Evolutionary conservation across 2,888 invertebrate species (phyloP).

Genomic region (Rhogogaster chlorosoma): DNA sequence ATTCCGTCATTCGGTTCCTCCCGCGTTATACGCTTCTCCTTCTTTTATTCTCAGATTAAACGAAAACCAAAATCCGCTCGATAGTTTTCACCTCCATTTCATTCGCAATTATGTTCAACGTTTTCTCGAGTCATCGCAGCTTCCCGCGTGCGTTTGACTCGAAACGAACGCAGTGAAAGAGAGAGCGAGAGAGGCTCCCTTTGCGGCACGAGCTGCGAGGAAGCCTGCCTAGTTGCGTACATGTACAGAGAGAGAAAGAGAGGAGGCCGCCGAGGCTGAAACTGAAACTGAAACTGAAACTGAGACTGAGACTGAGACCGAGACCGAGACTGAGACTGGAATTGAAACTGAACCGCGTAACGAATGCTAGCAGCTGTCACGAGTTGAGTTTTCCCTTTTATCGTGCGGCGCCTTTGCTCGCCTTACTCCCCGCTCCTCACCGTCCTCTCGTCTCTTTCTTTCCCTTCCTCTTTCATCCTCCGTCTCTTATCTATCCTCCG

Average conservation of each 20-base stretch:
- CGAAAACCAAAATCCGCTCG: neutral
- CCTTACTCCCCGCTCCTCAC: neutral
- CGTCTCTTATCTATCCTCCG: neutral
- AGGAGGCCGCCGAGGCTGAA: neutral
- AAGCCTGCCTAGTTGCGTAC: conserved; percentile 20
- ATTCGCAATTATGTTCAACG: neutral
- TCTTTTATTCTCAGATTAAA: neutral
- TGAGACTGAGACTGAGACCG: conserved; percentile 33
- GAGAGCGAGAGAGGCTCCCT: neutral
- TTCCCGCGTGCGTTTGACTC: neutral
- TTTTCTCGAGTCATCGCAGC: neutral
- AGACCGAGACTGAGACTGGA: conserved; percentile 35
- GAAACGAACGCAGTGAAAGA: neutral
- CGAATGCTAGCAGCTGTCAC: conserved; percentile 46
- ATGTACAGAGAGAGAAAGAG: neutral
- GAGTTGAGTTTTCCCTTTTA: conserved; percentile 48
- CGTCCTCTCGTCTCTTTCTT: conserved; percentile 1
- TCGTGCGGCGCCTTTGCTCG: conserved; percentile 38
- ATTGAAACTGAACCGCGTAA: conserved; percentile 47
- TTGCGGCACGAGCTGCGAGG: conserved; percentile 2
- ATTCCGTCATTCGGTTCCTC: neutral
- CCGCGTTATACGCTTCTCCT: no score
- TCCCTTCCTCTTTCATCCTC: neutral
- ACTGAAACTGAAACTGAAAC: conserved; percentile 33
- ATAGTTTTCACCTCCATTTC: neutral